These are phyloP conservation scores for Idaea dimidiata DNA, from an alignment of 2,888 invertebrate species.

Conservation along the genomic window DNA sequence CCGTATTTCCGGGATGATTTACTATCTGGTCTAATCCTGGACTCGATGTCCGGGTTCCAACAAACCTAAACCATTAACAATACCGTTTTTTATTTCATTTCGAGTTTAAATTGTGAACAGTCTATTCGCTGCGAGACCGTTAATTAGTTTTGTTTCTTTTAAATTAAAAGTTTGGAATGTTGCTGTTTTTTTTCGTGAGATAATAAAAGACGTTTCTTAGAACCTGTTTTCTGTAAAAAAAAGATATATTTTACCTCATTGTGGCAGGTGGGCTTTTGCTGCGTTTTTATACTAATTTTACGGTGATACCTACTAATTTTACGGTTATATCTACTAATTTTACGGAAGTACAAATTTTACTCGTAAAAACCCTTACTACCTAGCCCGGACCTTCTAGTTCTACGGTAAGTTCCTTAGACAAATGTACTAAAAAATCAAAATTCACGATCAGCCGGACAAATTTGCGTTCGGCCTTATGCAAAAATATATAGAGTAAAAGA, in stretches of 20 bases:
- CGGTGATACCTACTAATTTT: too few relatives aligned
- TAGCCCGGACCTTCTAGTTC: too few relatives aligned
- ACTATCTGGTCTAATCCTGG: constrained; percentile 18
- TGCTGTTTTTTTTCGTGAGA: constrained; percentile 6
- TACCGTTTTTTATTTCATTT: constrained; percentile 13
- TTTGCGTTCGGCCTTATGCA: too few relatives aligned
- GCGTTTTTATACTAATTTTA: background rate
- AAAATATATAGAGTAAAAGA: too few relatives aligned
- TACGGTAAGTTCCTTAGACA: too few relatives aligned
- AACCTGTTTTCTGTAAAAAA: background rate
- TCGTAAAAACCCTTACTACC: too few relatives aligned
- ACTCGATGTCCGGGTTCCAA: constrained; percentile 7
- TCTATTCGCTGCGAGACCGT: constrained; percentile 20
- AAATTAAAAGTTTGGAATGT: background rate
- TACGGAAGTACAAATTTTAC: too few relatives aligned
- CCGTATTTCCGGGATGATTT: constrained; percentile 23
- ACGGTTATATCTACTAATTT: too few relatives aligned
- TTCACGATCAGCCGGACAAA: too few relatives aligned
- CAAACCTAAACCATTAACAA: constrained; percentile 10
- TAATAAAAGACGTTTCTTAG: background rate
- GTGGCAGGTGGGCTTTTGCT: background rate
- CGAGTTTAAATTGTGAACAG: constrained; percentile 18
- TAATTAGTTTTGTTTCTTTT: constrained; percentile 12
- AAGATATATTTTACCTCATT: background rate
- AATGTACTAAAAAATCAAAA: too few relatives aligned